phyloP scores from a whole-genome alignment of 2,888 invertebrate species.

The Mesoligia furuncula region DNA sequence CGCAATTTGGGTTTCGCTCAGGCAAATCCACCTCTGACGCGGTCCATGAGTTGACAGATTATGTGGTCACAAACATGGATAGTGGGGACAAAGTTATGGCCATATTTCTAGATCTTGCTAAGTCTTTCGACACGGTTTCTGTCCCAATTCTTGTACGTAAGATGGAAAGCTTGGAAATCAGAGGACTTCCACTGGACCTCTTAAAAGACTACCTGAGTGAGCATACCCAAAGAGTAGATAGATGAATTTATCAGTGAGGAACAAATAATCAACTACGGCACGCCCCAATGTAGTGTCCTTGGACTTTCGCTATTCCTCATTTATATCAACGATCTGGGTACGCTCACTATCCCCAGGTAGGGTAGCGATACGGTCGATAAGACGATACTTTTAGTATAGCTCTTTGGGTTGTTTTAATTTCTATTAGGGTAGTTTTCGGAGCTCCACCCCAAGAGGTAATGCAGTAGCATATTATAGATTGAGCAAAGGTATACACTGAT shows the following conservation, averaged over 20 bases:
- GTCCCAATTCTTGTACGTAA: background rate
- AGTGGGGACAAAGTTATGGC: background rate
- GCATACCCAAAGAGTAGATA: background rate
- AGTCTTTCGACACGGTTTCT: background rate
- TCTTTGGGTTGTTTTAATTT: too few relatives aligned
- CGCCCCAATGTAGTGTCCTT: background rate
- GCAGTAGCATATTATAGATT: too few relatives aligned
- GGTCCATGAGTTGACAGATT: background rate
- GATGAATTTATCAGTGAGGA: background rate
- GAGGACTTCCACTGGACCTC: background rate
- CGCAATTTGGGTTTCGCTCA: background rate
- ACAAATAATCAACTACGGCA: background rate
- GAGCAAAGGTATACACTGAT: too few relatives aligned
- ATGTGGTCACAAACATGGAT: background rate
- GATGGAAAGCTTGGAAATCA: background rate
- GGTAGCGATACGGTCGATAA: too few relatives aligned
- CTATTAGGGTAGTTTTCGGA: too few relatives aligned
- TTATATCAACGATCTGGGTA: too few relatives aligned
- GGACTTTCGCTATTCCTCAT: too few relatives aligned
- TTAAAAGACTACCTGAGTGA: background rate
- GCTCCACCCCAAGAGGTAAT: too few relatives aligned
- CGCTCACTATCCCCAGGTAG: too few relatives aligned
- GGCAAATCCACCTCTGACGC: background rate
- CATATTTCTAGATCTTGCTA: background rate
- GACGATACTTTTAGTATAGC: too few relatives aligned